These are phyloP conservation scores for Sminthurides aquaticus DNA, from an alignment of 2,888 invertebrate species.

Conservation along the genomic window DNA sequence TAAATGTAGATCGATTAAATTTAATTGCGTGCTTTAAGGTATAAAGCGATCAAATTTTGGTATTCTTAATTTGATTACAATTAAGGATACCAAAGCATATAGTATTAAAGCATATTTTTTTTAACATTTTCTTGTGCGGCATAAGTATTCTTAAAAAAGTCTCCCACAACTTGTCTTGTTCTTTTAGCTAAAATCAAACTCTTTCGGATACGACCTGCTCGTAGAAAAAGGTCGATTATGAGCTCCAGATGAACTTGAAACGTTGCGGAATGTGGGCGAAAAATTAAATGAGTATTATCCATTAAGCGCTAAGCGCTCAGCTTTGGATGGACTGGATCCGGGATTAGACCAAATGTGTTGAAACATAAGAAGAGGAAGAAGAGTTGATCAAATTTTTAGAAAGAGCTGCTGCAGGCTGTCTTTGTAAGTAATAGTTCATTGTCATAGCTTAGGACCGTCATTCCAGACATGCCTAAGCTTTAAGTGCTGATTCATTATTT, in stretches of 20 bases:
- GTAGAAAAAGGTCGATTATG: conserved; percentile 60
- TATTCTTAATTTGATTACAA: too few relatives aligned
- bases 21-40: too few relatives aligned
- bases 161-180: conserved; percentile 7
- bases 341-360: conserved; percentile 59
- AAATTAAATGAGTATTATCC: conserved; percentile 65
- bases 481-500: too few relatives aligned
- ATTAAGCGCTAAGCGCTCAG: conserved; percentile 62
- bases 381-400: conserved; percentile 58
- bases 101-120: too few relatives aligned
- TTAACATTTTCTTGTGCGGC: not conserved
- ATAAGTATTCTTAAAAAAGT: not conserved
- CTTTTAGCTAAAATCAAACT: conserved; percentile 54
- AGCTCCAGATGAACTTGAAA: conserved; percentile 63
- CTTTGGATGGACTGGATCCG: conserved; percentile 68
- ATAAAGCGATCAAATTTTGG: too few relatives aligned
- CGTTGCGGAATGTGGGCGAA: conserved; percentile 65
- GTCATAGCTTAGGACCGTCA: too few relatives aligned
- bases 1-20: too few relatives aligned
- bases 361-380: conserved; percentile 50
- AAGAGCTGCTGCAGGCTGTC: conserved; percentile 62
- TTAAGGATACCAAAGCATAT: too few relatives aligned
- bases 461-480: too few relatives aligned
- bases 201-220: conserved; percentile 66
- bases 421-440: conserved; percentile 58